Conservation (phyloP, 2,797 vertebrate species). For the Mareca strepera region DNA sequence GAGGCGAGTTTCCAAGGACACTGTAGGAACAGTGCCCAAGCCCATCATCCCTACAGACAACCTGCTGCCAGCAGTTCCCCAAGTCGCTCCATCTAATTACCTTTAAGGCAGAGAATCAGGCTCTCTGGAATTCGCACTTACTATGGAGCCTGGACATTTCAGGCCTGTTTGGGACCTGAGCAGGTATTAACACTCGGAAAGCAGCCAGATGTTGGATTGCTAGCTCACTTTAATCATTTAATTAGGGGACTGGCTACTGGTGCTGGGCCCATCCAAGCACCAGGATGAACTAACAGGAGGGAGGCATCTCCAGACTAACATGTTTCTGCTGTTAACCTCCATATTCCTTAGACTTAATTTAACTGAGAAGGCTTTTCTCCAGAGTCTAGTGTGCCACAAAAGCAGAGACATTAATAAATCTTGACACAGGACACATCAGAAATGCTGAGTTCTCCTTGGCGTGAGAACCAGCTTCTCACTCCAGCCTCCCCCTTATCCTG, state of each 20-base stretch:
- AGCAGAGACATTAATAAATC: neutral
- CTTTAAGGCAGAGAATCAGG: neutral
- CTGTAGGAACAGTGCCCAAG: neutral
- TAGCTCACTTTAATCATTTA: neutral
- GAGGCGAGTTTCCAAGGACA: neutral
- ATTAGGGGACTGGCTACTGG: slow-evolving; percentile 29
- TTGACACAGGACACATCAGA: neutral
- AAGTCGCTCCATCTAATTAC: neutral
- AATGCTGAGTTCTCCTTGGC: neutral
- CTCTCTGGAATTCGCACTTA: neutral
- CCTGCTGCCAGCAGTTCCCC: neutral
- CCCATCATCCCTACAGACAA: neutral
- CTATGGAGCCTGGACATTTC: neutral
- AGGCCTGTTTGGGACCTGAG: neutral
- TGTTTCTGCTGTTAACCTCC: slow-evolving; percentile 20
- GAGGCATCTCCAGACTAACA: neutral
- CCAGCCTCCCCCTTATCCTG: neutral
- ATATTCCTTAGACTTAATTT: slow-evolving; percentile 26
- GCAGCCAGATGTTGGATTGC: slow-evolving; percentile 7
- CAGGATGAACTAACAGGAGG: slow-evolving; percentile 26
- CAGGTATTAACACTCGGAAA: neutral
- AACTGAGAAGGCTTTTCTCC: neutral
- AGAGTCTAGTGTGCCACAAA: neutral
- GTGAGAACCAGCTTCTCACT: neutral
- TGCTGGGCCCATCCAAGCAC: slow-evolving; percentile 9